A percentile compares a stretch with the other conserved stretches of the same genome.
Conservation (phyloP, 2,113 vertebrate species). For the Microtus montanus region DNA sequence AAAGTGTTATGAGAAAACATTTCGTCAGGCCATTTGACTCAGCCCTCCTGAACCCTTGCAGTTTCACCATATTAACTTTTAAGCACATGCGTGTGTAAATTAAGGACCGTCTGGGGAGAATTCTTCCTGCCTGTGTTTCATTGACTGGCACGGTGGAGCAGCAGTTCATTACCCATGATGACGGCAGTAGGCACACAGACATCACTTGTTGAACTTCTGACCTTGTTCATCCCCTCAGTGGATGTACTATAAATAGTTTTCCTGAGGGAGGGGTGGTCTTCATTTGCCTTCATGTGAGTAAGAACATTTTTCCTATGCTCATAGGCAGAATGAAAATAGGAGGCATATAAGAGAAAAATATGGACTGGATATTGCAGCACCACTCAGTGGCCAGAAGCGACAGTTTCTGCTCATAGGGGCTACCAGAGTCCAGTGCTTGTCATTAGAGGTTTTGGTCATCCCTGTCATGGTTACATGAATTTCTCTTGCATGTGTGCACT, state of each 20-base stretch:
- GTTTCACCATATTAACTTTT: constrained; percentile 40
- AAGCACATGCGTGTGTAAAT: background rate
- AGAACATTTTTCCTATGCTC: background rate
- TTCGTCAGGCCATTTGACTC: background rate
- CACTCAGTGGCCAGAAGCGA: background rate
- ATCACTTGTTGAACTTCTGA: background rate
- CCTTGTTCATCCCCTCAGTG: background rate
- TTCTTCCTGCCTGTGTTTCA: background rate
- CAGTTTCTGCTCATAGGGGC: background rate
- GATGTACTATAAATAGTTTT: background rate
- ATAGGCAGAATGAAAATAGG: background rate
- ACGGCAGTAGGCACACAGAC: background rate
- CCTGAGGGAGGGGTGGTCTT: background rate
- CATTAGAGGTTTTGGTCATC: background rate
- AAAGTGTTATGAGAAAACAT: constrained; percentile 38
- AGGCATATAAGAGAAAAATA: background rate
- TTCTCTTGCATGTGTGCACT: background rate
- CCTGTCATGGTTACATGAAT: background rate
- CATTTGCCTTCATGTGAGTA: background rate
- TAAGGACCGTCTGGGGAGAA: background rate
- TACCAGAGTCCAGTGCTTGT: background rate
- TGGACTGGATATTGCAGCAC: background rate
- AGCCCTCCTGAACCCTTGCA: background rate
- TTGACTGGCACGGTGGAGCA: background rate
- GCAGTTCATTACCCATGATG: background rate